Evolutionary conservation across 2,113 vertebrate species (phyloP), one percentile per base, ranked within the genome.

Genomic region (Empidonax alnorum): DNA sequence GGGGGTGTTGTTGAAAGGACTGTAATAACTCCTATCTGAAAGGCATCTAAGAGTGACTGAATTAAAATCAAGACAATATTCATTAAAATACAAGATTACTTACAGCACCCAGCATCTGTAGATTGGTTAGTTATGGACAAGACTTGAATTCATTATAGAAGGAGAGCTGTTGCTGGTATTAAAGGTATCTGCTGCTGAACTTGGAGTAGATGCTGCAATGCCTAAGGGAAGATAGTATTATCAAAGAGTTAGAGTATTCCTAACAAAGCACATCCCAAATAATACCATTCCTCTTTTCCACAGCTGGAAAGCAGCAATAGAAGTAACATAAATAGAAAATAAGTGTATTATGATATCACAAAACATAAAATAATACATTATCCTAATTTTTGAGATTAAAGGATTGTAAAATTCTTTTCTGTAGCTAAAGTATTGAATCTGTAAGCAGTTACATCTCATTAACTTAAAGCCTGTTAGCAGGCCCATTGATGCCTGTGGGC

Each of bases 81-180:
- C 3, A 15, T 83, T 79, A 68, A 89, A 89, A 85, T 27, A 8
- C 75, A 67, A 52, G 8, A 23, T 87, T 87, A 97, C 96, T 97
- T 92, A 96, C 96, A 87, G 85, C 97, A 97, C 30, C 14, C 89
- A 44, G 74, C 66, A 83, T 90, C 71, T 52, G 73, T 19, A 61
- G 83, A 61, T 65, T 83, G 77, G 63, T 86, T 83, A 39, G 44
- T 74, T 55, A 53, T 20, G 65, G 79, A 24, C n/a, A 59, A 69
- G 12, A 59, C 37, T 93, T 76, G 79, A 80, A 66, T 75, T 94
- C 37, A 31, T 84, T 49, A 35, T 3, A 49, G 53, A 68, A 2
- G 2, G 68, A 89, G 84, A 94, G 63, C 25, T 89, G 67, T 61
- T 72, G 46, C 18, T 86, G 22, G 22, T 31, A 21, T 85, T 91